Percentiles rank a stretch among this genome's conserved stretches.
phyloP scores from a whole-genome alignment of 2,888 invertebrate genomes.

The Phlogophora meticulosa region DNA sequence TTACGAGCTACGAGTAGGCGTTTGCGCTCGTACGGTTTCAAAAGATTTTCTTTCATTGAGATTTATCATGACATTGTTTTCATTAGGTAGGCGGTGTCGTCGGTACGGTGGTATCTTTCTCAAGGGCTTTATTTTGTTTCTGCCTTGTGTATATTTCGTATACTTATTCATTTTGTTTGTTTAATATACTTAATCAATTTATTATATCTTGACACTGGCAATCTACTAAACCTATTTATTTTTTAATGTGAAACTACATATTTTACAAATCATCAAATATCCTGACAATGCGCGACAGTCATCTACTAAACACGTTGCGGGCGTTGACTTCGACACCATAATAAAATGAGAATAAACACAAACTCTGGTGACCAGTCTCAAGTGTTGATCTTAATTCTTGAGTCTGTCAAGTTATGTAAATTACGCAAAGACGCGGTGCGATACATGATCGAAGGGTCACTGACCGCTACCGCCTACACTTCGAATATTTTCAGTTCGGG shows the following conservation, averaged over 20 bases:
- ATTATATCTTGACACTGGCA: background rate
- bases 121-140: background rate
- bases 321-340: slow-evolving; percentile 75
- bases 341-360: slow-evolving; percentile 75
- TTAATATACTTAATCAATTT: slow-evolving; percentile 21
- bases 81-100: background rate
- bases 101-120: background rate
- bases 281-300: slow-evolving; percentile 13
- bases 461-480: slow-evolving; percentile 83
- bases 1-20: background rate
- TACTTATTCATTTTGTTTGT: no score
- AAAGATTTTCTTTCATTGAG: background rate
- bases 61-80: background rate
- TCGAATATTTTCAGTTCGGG: slow-evolving; percentile 72
- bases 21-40: background rate
- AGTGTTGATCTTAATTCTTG: slow-evolving; percentile 85
- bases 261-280: slow-evolving; percentile 34
- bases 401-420: slow-evolving; percentile 89
- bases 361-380: slow-evolving; percentile 82
- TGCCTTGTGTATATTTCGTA: background rate
- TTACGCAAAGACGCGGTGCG: slow-evolving; percentile 83
- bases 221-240: slow-evolving; percentile 16
- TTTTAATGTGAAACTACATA: slow-evolving; percentile 12
- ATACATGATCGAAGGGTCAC: slow-evolving; percentile 86
- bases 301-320: slow-evolving; percentile 62